Percentiles rank a stretch among this genome's conserved stretches.
Conservation (phyloP, 2,888 invertebrate genomes). For the Hipparchia semele region DNA sequence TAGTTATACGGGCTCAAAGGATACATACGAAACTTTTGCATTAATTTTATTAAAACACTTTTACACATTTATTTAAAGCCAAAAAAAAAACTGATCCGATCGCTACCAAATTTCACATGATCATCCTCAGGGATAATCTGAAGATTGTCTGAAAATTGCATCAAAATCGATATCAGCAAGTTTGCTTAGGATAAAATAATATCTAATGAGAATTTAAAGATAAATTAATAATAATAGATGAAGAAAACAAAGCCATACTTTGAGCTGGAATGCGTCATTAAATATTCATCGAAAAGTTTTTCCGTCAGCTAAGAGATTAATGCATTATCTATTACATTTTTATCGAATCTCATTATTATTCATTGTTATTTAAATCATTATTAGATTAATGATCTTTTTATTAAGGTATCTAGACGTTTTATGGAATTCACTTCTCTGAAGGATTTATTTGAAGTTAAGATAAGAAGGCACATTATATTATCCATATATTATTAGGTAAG, state of each 20-base stretch:
- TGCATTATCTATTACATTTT: slow-evolving; percentile 44
- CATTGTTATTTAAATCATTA: slow-evolving; percentile 65
- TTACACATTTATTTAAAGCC: too few species aligned
- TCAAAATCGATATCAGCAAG: too few species aligned
- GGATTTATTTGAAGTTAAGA: slow-evolving; percentile 22
- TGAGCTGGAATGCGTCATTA: slow-evolving; percentile 36
- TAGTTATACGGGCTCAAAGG: too few species aligned
- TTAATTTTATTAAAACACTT: too few species aligned
- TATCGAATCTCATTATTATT: slow-evolving; percentile 61
- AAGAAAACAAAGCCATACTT: slow-evolving; percentile 14
- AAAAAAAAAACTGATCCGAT: too few species aligned
- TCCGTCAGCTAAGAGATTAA: slow-evolving; percentile 54
- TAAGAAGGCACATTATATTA: slow-evolving; percentile 12
- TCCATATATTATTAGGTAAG: slow-evolving; percentile 3
- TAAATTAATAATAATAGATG: background rate
- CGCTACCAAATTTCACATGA: too few species aligned
- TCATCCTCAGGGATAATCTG: too few species aligned
- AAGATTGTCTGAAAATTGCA: too few species aligned
- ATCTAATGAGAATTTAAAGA: too few species aligned
- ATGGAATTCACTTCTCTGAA: slow-evolving; percentile 23
- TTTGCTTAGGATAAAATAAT: too few species aligned
- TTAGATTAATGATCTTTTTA: slow-evolving; percentile 60
- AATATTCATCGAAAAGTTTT: slow-evolving; percentile 54
- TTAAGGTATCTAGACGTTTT: slow-evolving; percentile 37
- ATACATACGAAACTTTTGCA: too few species aligned